Evolutionary conservation across 2,888 invertebrate species (phyloP).

Genomic region (Yponomeuta evonymella): DNA sequence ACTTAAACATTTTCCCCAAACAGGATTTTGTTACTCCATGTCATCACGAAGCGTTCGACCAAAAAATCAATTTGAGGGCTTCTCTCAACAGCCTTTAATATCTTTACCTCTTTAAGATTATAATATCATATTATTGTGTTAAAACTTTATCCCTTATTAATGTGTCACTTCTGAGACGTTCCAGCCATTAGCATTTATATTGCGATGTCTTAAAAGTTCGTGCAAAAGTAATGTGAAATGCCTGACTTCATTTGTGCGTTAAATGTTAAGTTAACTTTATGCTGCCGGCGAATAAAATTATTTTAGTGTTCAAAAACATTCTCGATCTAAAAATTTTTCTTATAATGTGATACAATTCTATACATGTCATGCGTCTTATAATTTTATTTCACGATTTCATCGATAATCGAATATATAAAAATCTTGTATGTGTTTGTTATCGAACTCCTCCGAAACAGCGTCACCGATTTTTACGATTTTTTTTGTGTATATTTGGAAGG

Average conservation of each 20-base stretch:
- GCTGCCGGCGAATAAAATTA: no score
- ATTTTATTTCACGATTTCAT: no score
- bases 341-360: no score
- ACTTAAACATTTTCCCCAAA: not conserved
- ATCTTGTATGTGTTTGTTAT: no score
- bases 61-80: constrained; percentile 8
- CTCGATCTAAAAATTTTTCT: no score
- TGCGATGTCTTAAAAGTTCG: not conserved
- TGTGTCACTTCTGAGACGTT: constrained; percentile 2
- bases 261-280: not conserved
- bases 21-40: not conserved
- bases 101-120: not conserved
- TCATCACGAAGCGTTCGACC: constrained; percentile 8
- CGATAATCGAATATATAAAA: no score
- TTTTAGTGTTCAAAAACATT: no score
- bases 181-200: constrained; percentile 9
- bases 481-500: no score
- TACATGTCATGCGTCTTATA: no score
- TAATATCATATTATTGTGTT: constrained; percentile 10
- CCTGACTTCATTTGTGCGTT: not conserved
- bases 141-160: constrained; percentile 6
- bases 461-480: no score
- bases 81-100: not conserved
- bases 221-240: constrained; percentile 26
- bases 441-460: no score